phyloP scores from a whole-genome alignment of 2,888 invertebrate species.

The Syritta pipiens region DNA sequence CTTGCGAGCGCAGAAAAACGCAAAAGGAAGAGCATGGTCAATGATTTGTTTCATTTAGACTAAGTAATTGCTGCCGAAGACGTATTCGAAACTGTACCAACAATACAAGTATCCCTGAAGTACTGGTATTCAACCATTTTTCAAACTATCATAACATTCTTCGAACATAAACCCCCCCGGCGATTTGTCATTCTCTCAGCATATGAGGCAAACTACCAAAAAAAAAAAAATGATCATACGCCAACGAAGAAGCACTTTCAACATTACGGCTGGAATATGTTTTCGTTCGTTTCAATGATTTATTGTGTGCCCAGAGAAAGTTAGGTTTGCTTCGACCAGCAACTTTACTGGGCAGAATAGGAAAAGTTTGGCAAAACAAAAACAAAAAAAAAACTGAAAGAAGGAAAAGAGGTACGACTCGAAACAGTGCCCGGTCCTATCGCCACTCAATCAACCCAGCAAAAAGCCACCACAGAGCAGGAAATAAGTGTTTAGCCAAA shows the following conservation, averaged over 20 bases:
- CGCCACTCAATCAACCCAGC: slow-evolving; percentile 41
- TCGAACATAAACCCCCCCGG: neutral
- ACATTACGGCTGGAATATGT: slow-evolving; percentile 8
- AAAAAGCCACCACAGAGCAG: slow-evolving; percentile 2
- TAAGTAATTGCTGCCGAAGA: too few relatives aligned
- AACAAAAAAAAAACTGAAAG: neutral
- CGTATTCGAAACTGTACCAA: too few relatives aligned
- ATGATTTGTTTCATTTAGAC: too few relatives aligned
- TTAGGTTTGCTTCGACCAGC: slow-evolving; percentile 21
- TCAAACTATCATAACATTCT: too few relatives aligned
- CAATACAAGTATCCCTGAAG: too few relatives aligned
- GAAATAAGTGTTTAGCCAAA: slow-evolving; percentile 37
- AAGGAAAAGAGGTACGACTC: neutral
- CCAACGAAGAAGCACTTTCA: slow-evolving; percentile 19
- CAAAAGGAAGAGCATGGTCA: too few relatives aligned
- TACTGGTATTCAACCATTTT: too few relatives aligned
- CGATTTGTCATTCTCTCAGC: slow-evolving; percentile 41
- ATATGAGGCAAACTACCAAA: slow-evolving; percentile 2
- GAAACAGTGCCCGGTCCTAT: slow-evolving; percentile 19
- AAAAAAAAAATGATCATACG: slow-evolving; percentile 34
- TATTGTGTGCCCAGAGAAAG: slow-evolving; percentile 30
- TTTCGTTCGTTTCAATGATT: slow-evolving; percentile 41
- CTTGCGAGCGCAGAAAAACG: too few relatives aligned
- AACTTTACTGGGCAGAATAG: slow-evolving; percentile 22
- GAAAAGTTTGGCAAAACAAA: slow-evolving; percentile 20